Evolutionary conservation across 2,888 invertebrate genomes (phyloP), one percentile per base, ranked within the genome.

Genomic region (Eurytoma californica): DNA sequence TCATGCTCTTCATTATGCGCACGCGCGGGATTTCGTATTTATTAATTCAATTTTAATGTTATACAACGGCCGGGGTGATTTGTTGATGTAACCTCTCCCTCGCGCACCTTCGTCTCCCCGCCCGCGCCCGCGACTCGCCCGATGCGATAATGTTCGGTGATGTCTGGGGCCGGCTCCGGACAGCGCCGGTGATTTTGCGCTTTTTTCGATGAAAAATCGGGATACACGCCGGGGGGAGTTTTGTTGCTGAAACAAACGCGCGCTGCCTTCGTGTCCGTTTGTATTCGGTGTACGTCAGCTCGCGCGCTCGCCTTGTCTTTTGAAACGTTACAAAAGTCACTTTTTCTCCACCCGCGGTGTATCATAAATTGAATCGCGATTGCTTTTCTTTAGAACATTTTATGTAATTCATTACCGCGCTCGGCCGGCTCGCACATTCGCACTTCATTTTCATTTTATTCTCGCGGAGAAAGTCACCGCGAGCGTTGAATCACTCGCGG

Each of bases 11-110:
- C 61, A 55, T 73, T 67, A 68, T 55, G 57, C 28, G 7, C 39
- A 20, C 55, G 20, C 39, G 24, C 28, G 47, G 12, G 30, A n/a
- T 65, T 24, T 72, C 60, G 16, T 67, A 72, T 77, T 77, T 72
- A 77, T 78, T 68, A 72, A 78, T 78, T 73, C 68, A 60, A 68
- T 78, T 78, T 78, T 78, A 67, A 68, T 78, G 72, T 67, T 72
- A 72, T 72, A 77, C 77, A 60, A 30, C 72, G 53, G 53, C 24
- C 30, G 39, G 63, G 28, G 47, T 28, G 55, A 69, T 69, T 69
- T 69, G 53, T 68, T 30, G 57, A 18, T 55, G 5, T 55, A 20
- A 28, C 18, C 49, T 28, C 66, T 55, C 53, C 13, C 12, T 30
- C 55, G 13, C 20, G 58, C 12, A 24, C 12, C 12, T 16, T 4